A percentile compares a stretch with the other conserved stretches of the same genome.
These are phyloP conservation scores for Odocoileus hemionus DNA, from an alignment of 2,113 vertebrate species.

Conservation along the genomic window DNA sequence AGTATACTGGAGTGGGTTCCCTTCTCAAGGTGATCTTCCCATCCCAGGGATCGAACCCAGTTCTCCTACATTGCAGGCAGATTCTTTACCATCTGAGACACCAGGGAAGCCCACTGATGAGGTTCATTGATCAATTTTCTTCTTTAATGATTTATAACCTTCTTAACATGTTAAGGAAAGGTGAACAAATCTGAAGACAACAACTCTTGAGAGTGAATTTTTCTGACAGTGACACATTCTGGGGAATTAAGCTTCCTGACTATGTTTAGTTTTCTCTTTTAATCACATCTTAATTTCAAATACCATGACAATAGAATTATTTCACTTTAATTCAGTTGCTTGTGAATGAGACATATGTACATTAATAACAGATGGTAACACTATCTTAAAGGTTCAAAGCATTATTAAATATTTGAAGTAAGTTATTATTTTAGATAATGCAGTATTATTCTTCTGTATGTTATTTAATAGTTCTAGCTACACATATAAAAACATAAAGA, in stretches of 20 bases:
- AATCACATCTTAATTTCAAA: neutral
- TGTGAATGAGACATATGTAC: neutral
- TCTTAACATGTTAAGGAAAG: neutral
- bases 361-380: neutral
- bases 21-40: neutral
- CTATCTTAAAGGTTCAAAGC: neutral
- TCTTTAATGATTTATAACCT: neutral
- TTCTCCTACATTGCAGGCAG: neutral
- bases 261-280: slow-evolving; percentile 1
- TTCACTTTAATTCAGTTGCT: neutral
- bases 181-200: neutral
- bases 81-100: neutral
- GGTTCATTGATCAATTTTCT: neutral
- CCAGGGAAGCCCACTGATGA: neutral
- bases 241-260: neutral
- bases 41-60: neutral
- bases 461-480: neutral
- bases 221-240: neutral
- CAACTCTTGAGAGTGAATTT: neutral
- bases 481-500: neutral
- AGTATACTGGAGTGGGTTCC: neutral
- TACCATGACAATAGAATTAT: neutral
- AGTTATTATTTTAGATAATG: neutral
- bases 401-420: neutral
- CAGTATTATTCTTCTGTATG: neutral